Percentiles rank a stretch among this genome's conserved stretches.
phyloP scores from a whole-genome alignment of 2,888 invertebrate genomes.

The Volucella zonaria region DNA sequence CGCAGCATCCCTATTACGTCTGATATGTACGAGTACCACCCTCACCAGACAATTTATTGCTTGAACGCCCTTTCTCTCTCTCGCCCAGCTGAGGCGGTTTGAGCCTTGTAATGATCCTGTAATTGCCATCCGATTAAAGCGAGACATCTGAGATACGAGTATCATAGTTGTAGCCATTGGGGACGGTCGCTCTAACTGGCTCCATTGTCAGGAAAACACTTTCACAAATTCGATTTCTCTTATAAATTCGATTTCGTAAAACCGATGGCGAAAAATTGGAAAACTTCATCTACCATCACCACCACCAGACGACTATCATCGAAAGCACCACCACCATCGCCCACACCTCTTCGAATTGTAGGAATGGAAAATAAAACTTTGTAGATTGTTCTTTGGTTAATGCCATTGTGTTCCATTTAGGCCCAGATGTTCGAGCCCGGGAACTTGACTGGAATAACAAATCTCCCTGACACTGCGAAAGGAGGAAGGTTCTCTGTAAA shows the following conservation, averaged over 20 bases:
- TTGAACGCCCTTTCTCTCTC: constrained; percentile 21
- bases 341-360: background rate
- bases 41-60: constrained; percentile 69
- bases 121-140: constrained; percentile 72
- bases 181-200: constrained; percentile 39
- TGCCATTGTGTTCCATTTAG: constrained; percentile 68
- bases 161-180: constrained; percentile 32
- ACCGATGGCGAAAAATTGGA: constrained; percentile 69
- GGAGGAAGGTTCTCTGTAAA: constrained; percentile 24
- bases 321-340: too few relatives aligned
- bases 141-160: constrained; percentile 56
- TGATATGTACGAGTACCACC: constrained; percentile 6
- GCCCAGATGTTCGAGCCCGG: constrained; percentile 68
- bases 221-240: constrained; percentile 69
- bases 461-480: constrained; percentile 46
- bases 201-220: constrained; percentile 67
- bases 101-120: constrained; percentile 68
- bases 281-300: constrained; percentile 56
- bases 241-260: constrained; percentile 65
- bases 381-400: constrained; percentile 61
- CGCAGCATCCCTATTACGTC: background rate
- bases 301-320: background rate
- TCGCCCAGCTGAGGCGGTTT: background rate
- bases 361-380: constrained; percentile 55
- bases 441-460: constrained; percentile 73